Conservation (phyloP, 2,113 vertebrate species). For the Pygoscelis adeliae region DNA sequence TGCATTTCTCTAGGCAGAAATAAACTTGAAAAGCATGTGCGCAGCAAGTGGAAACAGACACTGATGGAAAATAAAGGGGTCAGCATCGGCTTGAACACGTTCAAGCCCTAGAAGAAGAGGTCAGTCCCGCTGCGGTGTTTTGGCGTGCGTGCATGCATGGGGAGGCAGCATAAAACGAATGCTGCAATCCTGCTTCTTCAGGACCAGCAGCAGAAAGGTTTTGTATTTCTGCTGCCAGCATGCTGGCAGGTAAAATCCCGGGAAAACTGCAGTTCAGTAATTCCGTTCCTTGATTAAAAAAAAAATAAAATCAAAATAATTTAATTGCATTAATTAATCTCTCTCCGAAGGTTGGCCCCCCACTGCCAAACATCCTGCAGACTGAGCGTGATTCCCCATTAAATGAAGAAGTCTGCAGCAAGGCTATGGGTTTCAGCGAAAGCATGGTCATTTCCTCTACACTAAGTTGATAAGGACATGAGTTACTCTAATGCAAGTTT, state of each 20-base stretch:
- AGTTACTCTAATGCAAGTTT: not conserved
- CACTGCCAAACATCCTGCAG: not conserved
- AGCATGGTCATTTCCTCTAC: fast-evolving
- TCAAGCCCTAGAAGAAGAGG: not conserved
- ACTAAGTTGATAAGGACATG: fast-evolving
- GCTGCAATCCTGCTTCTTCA: not conserved
- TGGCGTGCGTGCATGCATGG: fast-evolving
- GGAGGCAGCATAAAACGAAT: not conserved
- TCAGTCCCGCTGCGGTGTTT: fast-evolving
- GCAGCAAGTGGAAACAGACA: not conserved
- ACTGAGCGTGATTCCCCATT: fast-evolving
- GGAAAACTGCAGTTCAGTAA: not conserved
- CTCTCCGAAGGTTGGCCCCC: fast-evolving
- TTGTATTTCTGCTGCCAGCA: not conserved
- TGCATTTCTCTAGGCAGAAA: not conserved
- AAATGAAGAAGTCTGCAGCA: not conserved
- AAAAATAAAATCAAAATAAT: not conserved
- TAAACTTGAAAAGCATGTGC: not conserved
- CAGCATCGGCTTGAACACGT: fast-evolving
- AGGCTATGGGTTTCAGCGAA: fast-evolving
- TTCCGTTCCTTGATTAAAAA: not conserved
- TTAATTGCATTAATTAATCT: not conserved
- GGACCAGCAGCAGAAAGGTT: not conserved
- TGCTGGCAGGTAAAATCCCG: not conserved
- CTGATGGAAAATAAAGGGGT: not conserved